Conservation (phyloP, 2,113 vertebrate species). For the Ictidomys tridecemlineatus region DNA sequence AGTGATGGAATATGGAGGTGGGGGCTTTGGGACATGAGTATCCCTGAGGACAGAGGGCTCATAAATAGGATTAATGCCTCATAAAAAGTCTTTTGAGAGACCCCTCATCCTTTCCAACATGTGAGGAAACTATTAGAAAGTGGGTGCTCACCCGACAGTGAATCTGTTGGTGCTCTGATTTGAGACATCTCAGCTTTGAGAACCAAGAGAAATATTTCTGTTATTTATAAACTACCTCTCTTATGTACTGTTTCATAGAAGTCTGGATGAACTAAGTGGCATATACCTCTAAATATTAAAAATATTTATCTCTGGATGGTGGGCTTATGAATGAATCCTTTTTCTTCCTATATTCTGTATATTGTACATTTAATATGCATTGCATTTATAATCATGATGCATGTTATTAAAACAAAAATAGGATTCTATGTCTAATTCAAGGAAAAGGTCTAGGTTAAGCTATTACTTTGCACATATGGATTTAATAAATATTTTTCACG, state of each 20-base stretch:
- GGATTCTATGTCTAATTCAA: background rate
- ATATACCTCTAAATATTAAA: background rate
- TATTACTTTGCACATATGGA: background rate
- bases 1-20: background rate
- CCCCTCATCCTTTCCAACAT: no score
- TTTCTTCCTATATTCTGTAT: background rate
- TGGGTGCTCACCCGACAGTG: background rate
- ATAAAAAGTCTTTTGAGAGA: background rate
- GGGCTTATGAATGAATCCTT: background rate
- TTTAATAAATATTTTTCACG: background rate
- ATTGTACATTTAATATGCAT: background rate
- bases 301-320: background rate
- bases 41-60: background rate
- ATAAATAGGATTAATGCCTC: background rate
- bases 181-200: background rate
- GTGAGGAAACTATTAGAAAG: background rate
- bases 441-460: background rate
- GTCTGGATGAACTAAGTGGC: background rate
- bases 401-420: background rate
- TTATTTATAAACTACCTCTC: background rate
- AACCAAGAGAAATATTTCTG: background rate
- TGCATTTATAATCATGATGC: background rate
- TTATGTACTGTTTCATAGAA: background rate
- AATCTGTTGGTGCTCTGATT: background rate
- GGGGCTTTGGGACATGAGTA: background rate